These are phyloP conservation scores for Lutjanus argentimaculatus DNA, from an alignment of 2,797 vertebrate genomes.

Conservation along the genomic window DNA sequence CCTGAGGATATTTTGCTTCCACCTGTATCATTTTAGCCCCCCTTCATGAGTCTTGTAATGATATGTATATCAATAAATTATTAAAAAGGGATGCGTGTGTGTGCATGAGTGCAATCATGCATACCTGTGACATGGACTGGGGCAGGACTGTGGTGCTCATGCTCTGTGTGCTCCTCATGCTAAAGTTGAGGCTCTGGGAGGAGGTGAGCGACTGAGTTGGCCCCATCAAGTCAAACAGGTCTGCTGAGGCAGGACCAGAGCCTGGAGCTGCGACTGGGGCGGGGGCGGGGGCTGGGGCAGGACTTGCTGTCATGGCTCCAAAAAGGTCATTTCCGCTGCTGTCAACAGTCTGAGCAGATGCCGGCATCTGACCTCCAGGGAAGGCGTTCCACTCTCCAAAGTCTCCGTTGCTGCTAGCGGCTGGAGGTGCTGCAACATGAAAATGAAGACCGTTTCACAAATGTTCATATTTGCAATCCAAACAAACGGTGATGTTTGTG, in stretches of 20 bases:
- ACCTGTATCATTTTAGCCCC: conserved; percentile 32
- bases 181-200: conserved; percentile 97
- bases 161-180: conserved; percentile 90
- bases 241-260: conserved; percentile 85
- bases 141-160: conserved; percentile 86
- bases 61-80: conserved; percentile 60
- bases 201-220: conserved; percentile 89
- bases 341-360: conserved; percentile 80
- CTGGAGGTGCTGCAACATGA: conserved; percentile 74
- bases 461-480: conserved; percentile 1
- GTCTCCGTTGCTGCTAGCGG: conserved; percentile 90
- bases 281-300: conserved; percentile 65
- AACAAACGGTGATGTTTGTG: conserved; percentile 29
- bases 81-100: conserved; percentile 40
- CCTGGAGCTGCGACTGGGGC: conserved; percentile 73
- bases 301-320: conserved; percentile 76
- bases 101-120: conserved; percentile 53
- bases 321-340: conserved; percentile 85
- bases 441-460: conserved; percentile 20
- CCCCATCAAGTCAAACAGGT: conserved; percentile 95
- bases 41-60: conserved; percentile 34
- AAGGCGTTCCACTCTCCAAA: conserved; percentile 98
- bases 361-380: conserved; percentile 86
- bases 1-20: conserved; percentile 28
- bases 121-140: conserved; percentile 94